These are phyloP conservation scores for Epistrophe grossulariae DNA, from an alignment of 2,888 invertebrate genomes.

Conservation along the genomic window DNA sequence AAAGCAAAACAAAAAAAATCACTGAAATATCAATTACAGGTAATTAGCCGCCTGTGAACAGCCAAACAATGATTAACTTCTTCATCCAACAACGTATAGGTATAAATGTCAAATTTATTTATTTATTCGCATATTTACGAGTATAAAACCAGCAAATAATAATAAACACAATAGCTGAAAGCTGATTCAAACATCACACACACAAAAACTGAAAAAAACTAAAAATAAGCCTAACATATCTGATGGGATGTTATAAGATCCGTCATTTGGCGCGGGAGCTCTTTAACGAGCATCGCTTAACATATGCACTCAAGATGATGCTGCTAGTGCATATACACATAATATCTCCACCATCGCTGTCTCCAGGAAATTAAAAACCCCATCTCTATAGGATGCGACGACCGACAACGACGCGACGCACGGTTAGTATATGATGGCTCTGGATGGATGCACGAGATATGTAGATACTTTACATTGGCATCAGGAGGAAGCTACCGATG, in stretches of 20 bases:
- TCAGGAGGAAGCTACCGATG: slow-evolving; percentile 51
- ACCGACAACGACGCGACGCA: too few relatives aligned
- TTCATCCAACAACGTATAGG: slow-evolving; percentile 15
- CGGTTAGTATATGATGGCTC: slow-evolving; percentile 3
- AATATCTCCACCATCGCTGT: not conserved
- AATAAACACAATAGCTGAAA: slow-evolving; percentile 5
- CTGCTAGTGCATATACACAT: slow-evolving; percentile 2
- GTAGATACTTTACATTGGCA: not conserved
- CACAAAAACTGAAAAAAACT: slow-evolving; percentile 19
- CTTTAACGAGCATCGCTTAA: slow-evolving; percentile 55
- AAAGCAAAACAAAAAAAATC: slow-evolving; percentile 10
- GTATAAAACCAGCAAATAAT: slow-evolving; percentile 6
- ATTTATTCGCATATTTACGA: slow-evolving; percentile 65
- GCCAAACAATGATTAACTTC: slow-evolving; percentile 65
- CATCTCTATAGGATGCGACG: not conserved
- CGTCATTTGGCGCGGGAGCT: slow-evolving; percentile 38
- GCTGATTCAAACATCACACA: not conserved
- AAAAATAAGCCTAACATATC: slow-evolving; percentile 33
- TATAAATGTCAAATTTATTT: slow-evolving; percentile 70
- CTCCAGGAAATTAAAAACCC: slow-evolving; percentile 64
- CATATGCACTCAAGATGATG: slow-evolving; percentile 45
- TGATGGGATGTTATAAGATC: slow-evolving; percentile 22
- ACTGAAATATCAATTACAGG: slow-evolving; percentile 61
- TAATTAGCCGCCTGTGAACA: slow-evolving; percentile 74
- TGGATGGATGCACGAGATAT: slow-evolving; percentile 45